These are phyloP conservation scores for Metacarcinus magister DNA, from an alignment of 2,888 invertebrate genomes.

Conservation along the genomic window DNA sequence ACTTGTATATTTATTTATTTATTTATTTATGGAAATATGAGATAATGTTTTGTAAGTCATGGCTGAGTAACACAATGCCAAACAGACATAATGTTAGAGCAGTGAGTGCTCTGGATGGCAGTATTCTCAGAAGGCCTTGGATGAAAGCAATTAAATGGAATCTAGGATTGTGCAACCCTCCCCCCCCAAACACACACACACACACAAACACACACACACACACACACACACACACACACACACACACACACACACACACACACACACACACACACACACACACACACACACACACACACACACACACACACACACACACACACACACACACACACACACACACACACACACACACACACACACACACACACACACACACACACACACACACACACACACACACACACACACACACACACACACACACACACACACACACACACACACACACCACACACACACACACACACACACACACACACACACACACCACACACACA, in stretches of 20 bases:
- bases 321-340: not conserved
- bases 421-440: slow-evolving; percentile 13
- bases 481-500: slow-evolving; percentile 32
- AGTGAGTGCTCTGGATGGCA: no score
- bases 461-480: slow-evolving; percentile 32
- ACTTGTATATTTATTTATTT: no score
- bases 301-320: not conserved
- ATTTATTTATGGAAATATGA: no score
- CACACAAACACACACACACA: not conserved
- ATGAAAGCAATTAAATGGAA: no score
- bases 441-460: not conserved
- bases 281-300: slow-evolving; percentile 5
- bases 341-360: not conserved
- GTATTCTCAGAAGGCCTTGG: no score
- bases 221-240: not conserved
- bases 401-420: slow-evolving; percentile 26
- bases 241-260: not conserved
- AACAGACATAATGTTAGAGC: no score
- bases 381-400: slow-evolving; percentile 26
- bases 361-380: not conserved
- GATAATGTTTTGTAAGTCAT: no score
- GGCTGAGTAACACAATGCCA: no score
- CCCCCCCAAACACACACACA: not conserved
- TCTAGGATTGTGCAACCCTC: no score
- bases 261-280: not conserved